Percentiles rank a stretch among this genome's conserved stretches.
Conservation (phyloP, 2,888 invertebrate genomes). For the Lucinisca nassula region DNA sequence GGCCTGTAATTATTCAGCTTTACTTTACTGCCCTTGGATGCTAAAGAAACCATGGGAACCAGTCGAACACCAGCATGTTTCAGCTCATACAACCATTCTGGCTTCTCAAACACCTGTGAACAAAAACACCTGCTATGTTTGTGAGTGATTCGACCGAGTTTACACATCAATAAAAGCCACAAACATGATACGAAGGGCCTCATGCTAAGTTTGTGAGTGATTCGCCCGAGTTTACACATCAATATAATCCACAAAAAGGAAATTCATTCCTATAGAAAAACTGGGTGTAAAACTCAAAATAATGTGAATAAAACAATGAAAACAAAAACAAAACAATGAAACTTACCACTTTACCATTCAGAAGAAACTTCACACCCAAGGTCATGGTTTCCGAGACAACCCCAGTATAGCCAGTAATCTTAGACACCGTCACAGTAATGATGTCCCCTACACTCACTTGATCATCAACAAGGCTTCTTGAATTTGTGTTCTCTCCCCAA, state of each 20-base stretch:
- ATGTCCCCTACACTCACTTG: conserved; percentile 56
- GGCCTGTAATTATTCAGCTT: conserved; percentile 52
- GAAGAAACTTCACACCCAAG: conserved; percentile 31
- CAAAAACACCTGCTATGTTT: no score
- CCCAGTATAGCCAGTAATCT: conserved; percentile 17
- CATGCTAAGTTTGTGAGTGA: no score
- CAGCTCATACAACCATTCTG: conserved; percentile 4
- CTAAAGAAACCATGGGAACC: conserved; percentile 43
- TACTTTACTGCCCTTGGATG: not conserved
- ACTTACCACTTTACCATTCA: conserved; percentile 48
- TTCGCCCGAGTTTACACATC: no score
- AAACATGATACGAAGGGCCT: no score
- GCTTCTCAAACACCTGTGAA: not conserved
- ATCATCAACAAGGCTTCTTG: not conserved
- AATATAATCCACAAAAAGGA: no score
- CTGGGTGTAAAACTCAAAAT: no score
- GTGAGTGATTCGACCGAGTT: no score
- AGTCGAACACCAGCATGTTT: conserved; percentile 22
- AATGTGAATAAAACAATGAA: no score
- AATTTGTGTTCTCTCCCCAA: conserved; percentile 2
- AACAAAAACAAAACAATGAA: no score
- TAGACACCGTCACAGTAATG: conserved; percentile 56
- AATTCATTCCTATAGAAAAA: no score
- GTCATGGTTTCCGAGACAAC: conserved; percentile 17
- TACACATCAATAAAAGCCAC: no score